Conservation (phyloP, 2,797 vertebrate genomes). For the Takifugu rubripes region DNA sequence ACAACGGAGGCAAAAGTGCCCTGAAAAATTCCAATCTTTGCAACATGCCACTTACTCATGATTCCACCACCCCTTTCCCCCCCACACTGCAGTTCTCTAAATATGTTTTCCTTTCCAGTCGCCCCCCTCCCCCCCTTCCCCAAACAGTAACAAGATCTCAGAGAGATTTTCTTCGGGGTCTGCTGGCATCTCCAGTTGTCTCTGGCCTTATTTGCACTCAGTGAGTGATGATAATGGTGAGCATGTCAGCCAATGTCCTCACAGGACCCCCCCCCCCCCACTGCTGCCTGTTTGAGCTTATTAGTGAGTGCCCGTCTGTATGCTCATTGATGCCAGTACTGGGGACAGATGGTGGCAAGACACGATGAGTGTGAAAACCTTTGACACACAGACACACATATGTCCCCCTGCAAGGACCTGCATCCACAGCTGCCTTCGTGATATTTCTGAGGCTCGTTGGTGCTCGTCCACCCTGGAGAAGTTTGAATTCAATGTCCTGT, state of each 20-base stretch:
- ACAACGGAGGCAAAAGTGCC: neutral
- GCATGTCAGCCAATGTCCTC: constrained; percentile 59
- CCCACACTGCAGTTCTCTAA: neutral
- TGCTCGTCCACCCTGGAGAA: too few species aligned
- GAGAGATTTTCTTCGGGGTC: constrained; percentile 32
- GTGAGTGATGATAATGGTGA: constrained; percentile 41
- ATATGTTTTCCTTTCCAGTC: neutral
- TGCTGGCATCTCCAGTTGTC: constrained; percentile 23
- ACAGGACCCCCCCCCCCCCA: constrained; percentile 45
- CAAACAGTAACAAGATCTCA: neutral
- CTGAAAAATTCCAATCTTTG: neutral
- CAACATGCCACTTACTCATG: neutral
- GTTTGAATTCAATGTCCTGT: neutral
- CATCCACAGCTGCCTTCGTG: constrained; percentile 16
- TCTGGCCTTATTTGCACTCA: constrained; percentile 50
- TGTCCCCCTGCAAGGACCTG: neutral
- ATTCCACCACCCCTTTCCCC: neutral
- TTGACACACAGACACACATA: constrained; percentile 17
- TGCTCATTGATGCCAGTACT: constrained; percentile 64
- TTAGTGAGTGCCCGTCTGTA: constrained; percentile 67
- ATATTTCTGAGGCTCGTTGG: neutral
- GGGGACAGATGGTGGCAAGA: constrained; percentile 66
- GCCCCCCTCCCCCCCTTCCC: too few species aligned
- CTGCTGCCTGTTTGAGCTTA: constrained; percentile 65
- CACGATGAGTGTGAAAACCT: constrained; percentile 55